Percentiles rank a stretch among this genome's conserved stretches.
Conservation (phyloP, 92 coral and sea anemone species). For the Porites divaricata region DNA sequence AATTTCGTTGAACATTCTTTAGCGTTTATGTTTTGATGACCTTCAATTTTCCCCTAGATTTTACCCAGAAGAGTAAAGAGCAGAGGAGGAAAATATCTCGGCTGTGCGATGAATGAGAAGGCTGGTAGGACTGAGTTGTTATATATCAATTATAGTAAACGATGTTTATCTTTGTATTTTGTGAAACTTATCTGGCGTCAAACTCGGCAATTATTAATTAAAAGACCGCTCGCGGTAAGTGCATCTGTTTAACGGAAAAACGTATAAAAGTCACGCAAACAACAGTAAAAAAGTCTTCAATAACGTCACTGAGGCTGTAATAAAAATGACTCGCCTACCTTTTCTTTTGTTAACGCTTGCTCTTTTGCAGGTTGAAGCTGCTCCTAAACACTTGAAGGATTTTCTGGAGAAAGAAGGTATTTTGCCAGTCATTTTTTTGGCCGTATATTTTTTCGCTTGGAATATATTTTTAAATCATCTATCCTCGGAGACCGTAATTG, state of each 20-base stretch:
- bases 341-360: background rate
- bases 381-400: constrained; percentile 8
- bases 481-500: no score
- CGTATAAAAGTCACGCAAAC: background rate
- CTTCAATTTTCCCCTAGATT: no score
- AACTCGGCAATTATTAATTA: background rate
- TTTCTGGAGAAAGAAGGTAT: background rate
- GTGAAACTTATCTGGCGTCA: background rate
- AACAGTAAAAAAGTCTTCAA: background rate
- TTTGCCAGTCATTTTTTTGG: background rate
- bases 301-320: background rate
- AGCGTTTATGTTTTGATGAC: no score
- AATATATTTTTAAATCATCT: background rate
- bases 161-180: background rate
- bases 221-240: background rate
- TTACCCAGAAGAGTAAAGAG: no score
- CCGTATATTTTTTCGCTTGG: no score
- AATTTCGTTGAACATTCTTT: no score
- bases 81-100: background rate
- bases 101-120: background rate
- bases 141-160: background rate
- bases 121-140: background rate
- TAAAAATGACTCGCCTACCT: background rate
- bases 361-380: constrained; percentile 5
- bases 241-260: background rate